Conservation (phyloP, 2,888 invertebrate species). For the Thereva unica region DNA sequence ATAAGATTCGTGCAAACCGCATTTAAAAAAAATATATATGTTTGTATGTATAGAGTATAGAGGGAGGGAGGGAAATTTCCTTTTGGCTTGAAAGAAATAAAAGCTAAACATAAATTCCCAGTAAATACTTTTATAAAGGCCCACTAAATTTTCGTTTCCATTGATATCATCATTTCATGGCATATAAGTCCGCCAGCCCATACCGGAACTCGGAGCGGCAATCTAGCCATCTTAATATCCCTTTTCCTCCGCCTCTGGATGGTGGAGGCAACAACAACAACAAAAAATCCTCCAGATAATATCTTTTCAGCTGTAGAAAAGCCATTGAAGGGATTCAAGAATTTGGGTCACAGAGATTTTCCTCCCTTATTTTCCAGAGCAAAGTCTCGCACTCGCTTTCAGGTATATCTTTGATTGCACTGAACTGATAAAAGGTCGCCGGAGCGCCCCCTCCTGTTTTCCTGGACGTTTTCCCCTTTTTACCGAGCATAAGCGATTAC, state of each 20-base stretch:
- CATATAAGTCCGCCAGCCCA: too few species aligned
- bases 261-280: too few species aligned
- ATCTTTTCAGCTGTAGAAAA: constrained; percentile 12
- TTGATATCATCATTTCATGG: too few species aligned
- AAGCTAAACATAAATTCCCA: too few species aligned
- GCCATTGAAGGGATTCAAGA: constrained; percentile 25
- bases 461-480: constrained; percentile 1
- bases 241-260: constrained; percentile 13
- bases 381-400: constrained; percentile 14
- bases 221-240: constrained; percentile 31
- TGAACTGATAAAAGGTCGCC: constrained; percentile 19
- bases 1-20: too few species aligned
- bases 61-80: too few species aligned
- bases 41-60: too few species aligned
- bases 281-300: constrained; percentile 19
- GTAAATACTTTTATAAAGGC: too few species aligned
- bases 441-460: constrained; percentile 5
- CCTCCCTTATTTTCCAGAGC: constrained; percentile 1
- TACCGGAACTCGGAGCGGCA: background rate
- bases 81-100: too few species aligned
- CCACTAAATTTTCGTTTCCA: too few species aligned
- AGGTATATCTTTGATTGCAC: constrained; percentile 27
- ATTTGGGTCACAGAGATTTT: constrained; percentile 28
- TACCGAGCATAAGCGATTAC: too few species aligned
- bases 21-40: too few species aligned